Base-by-base conservation (phyloP, 2,888 invertebrate species). In the Tipula lateralis region DNA sequence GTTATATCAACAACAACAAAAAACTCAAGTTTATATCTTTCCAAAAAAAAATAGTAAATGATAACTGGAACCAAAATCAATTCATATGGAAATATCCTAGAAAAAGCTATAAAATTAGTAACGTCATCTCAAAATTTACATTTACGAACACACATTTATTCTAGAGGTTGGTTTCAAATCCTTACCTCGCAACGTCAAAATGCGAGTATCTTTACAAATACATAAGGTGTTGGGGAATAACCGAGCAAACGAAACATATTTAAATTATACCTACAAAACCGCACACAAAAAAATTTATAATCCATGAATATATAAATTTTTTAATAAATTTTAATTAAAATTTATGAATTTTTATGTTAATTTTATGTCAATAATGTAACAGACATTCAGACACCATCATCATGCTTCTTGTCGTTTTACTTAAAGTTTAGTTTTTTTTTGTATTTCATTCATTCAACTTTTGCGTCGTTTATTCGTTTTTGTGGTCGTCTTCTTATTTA, bases 361-460 rank as follows among this genome's bases (percentile, higher is more conserved):
- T 66, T 66, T 66, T 66, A 66, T 66, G 66, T 66, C 66, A 66
- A 66, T 66, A 66, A 24, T 66, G 66, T 24, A 66, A 66, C 66
- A 66, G 66, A 66, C 66, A 66, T 66, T 19, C 66, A 66, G 66
- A 66, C 66, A 66, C 66, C 66, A 66, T 66, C 66, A 66, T 66
- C 66, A 24, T 66, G 24, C 6, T 6, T 3, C 7, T 50, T 50
- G n/a, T 1, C 24, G 19, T 7, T 66, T 24, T n/a, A n/a, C n/a
- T n/a, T n/a, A n/a, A n/a, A n/a, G n/a, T 66, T 66, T 24, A 24
- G 0, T n/a, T 7, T 66, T 44, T 36, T 7, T 16, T 44, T 7
- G 44, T n/a, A n/a, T 66, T 66, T 66, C 66, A 66, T 66, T 66
- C 66, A 66, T 66, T 66, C 66, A 66, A 66, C 66, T 66, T n/a